Conservation (phyloP, 2,113 vertebrate species). For the Perognathus longimembris region DNA sequence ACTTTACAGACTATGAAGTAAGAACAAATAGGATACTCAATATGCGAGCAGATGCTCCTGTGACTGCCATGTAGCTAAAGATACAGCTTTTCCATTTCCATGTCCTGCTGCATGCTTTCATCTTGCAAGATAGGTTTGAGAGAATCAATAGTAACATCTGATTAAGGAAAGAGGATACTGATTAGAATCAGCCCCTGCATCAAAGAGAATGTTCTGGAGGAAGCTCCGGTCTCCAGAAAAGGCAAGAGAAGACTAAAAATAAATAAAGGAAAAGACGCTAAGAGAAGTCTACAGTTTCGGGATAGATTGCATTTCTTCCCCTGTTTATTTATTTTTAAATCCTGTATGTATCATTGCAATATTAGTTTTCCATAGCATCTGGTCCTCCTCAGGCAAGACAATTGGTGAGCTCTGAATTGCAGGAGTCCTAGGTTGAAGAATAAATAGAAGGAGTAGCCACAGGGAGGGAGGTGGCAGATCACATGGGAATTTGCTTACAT, state of each 20-base stretch:
- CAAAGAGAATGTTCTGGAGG: background rate
- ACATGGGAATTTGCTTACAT: background rate
- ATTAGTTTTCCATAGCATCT: background rate
- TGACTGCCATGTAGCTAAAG: accelerated
- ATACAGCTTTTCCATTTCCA: background rate
- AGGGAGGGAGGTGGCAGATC: background rate
- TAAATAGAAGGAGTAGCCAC: too few species aligned
- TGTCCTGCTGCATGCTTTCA: background rate
- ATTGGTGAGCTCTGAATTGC: background rate
- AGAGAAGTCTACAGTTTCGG: background rate
- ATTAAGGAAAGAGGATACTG: background rate
- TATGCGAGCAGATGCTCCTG: background rate
- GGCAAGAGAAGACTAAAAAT: background rate
- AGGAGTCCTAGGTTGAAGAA: background rate
- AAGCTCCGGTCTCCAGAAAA: background rate
- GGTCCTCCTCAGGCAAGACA: background rate
- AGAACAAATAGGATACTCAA: background rate
- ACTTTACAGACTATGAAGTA: accelerated
- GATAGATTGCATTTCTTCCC: background rate
- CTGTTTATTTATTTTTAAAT: background rate
- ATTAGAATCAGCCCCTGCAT: background rate
- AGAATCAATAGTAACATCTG: background rate
- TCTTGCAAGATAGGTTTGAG: background rate
- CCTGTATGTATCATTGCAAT: background rate
- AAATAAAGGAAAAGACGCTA: background rate